phyloP scores from a whole-genome alignment of 2,797 vertebrate genomes.

The Paguma larvata region DNA sequence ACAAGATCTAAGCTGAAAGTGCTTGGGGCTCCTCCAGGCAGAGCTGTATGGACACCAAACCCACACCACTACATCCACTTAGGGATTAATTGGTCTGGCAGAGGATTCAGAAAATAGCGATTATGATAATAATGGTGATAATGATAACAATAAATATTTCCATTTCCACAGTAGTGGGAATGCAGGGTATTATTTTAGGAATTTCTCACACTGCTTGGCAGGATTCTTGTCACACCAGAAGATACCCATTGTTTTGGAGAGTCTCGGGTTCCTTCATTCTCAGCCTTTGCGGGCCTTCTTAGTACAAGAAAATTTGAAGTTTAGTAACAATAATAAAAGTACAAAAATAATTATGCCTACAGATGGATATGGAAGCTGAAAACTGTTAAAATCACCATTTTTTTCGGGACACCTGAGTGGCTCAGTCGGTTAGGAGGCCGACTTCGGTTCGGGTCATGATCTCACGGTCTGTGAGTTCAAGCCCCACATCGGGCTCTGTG shows the following conservation, averaged over 20 bases:
- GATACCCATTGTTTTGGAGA: conserved; percentile 17
- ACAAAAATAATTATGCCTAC: conserved; percentile 2
- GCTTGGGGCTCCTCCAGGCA: background rate
- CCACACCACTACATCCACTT: background rate
- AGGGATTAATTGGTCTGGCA: conserved; percentile 17
- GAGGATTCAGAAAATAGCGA: background rate
- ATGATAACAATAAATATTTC: conserved; percentile 58
- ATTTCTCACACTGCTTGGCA: conserved; percentile 57
- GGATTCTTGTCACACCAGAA: conserved; percentile 32
- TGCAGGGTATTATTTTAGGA: conserved; percentile 56
- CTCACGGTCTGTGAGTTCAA: too few species aligned
- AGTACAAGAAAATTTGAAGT: conserved; percentile 20
- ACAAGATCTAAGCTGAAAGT: background rate
- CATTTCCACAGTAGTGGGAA: conserved; percentile 32
- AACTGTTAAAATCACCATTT: conserved; percentile 32
- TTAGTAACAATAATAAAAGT: conserved; percentile 37
- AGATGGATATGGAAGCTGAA: conserved; percentile 17
- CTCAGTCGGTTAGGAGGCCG: too few species aligned
- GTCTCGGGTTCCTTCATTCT: background rate
- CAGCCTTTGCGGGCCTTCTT: background rate
- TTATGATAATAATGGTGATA: conserved; percentile 40
- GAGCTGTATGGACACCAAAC: conserved; percentile 23
- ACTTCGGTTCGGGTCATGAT: too few species aligned
- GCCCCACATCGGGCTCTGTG: too few species aligned
- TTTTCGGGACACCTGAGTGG: background rate